A percentile compares a stretch with the other conserved stretches of the same genome.
Conservation (phyloP, 2,888 invertebrate species). For the Rapana venosa region DNA sequence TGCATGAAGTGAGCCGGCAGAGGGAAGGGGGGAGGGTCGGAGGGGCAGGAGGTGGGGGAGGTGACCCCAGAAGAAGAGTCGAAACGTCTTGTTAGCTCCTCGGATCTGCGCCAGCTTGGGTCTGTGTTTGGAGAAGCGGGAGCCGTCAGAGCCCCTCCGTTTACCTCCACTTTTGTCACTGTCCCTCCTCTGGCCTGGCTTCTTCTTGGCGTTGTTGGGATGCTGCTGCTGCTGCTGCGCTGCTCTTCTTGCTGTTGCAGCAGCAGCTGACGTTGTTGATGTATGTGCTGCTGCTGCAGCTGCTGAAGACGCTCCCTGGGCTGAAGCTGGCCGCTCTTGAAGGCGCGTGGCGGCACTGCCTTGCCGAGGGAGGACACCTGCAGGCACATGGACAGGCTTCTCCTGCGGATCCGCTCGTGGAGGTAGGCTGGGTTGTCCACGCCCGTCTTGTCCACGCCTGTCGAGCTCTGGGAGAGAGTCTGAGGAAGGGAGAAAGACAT, state of each 20-base stretch:
- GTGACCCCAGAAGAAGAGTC: constrained; percentile 5
- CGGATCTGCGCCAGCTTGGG: constrained; percentile 14
- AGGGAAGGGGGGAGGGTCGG: constrained; percentile 41
- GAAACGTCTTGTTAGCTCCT: not conserved
- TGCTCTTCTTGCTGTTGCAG: constrained; percentile 29
- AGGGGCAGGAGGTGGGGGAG: not conserved
- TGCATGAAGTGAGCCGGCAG: constrained; percentile 37
- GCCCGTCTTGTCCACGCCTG: not conserved
- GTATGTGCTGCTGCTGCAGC: constrained; percentile 34
- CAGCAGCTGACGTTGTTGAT: constrained; percentile 31
- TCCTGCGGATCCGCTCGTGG: constrained; percentile 35
- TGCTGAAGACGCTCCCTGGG: constrained; percentile 33
- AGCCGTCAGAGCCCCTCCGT: not conserved
- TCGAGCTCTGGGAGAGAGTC: constrained; percentile 12
- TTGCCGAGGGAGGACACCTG: not conserved
- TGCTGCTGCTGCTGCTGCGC: too few species aligned
- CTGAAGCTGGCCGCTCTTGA: constrained; percentile 38
- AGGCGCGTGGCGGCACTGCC: not conserved
- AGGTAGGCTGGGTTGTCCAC: constrained; percentile 45
- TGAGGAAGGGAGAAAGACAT: constrained; percentile 39
- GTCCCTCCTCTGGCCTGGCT: too few species aligned
- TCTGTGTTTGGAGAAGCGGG: not conserved
- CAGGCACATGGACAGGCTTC: constrained; percentile 40
- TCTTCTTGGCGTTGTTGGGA: too few species aligned
- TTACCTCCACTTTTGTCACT: not conserved